phyloP scores from a whole-genome alignment of 2,113 vertebrate species.

The Haemorhous mexicanus region DNA sequence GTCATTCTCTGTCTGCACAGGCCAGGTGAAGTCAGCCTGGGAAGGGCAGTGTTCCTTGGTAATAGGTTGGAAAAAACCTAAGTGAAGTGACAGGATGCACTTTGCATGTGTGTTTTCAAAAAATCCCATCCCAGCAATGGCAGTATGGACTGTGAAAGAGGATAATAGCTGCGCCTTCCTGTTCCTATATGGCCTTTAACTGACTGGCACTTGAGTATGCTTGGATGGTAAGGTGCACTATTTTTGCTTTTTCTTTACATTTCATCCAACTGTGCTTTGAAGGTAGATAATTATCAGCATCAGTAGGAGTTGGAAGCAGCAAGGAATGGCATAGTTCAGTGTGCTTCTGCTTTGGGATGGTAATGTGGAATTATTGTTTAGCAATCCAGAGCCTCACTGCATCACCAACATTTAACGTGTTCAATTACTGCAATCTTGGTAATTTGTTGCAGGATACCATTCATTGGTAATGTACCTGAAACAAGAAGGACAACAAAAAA shows the following conservation, averaged over 20 bases:
- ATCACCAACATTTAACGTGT: background rate
- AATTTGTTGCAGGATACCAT: slow-evolving; percentile 12
- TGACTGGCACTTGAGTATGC: background rate
- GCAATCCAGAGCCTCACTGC: slow-evolving; percentile 4
- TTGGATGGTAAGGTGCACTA: background rate
- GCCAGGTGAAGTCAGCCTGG: background rate
- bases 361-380: slow-evolving; percentile 13
- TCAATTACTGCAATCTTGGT: slow-evolving; percentile 16
- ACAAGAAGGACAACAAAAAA: background rate
- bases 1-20: background rate
- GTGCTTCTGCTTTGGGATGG: background rate
- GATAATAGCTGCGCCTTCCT: background rate
- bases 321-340: background rate
- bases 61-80: accelerated
- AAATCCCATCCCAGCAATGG: background rate
- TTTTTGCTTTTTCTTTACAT: background rate
- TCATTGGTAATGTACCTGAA: background rate
- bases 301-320: background rate
- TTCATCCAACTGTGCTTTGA: background rate
- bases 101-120: background rate
- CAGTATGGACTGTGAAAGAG: background rate
- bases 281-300: background rate
- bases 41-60: background rate
- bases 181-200: background rate
- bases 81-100: background rate